Conservation (phyloP, 2,888 invertebrate genomes). For the Lasioglossum marginatum region DNA sequence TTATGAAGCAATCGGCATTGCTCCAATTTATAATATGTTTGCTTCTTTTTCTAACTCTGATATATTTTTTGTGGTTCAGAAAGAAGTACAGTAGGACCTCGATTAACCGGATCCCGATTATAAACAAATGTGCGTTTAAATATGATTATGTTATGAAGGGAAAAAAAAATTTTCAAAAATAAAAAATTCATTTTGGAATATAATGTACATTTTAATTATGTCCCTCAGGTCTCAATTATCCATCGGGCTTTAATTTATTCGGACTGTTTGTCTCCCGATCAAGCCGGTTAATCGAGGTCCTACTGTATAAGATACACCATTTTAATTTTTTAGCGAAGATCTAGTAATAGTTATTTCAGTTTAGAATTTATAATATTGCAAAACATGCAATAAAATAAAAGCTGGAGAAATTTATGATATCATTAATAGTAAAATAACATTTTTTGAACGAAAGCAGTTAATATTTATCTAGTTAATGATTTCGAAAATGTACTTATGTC, state of each 20-base stretch:
- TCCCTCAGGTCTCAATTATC: too few species aligned
- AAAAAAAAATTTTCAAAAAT: too few species aligned
- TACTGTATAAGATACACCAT: background rate
- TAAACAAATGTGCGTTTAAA: too few species aligned
- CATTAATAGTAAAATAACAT: background rate
- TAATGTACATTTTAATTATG: too few species aligned
- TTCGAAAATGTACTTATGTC: background rate
- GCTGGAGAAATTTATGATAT: background rate
- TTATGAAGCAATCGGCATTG: background rate
- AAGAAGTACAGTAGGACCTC: too few species aligned
- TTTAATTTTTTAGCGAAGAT: background rate
- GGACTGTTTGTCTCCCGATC: too few species aligned
- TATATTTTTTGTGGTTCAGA: background rate
- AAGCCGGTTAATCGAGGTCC: too few species aligned
- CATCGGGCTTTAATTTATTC: too few species aligned
- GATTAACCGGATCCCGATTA: too few species aligned
- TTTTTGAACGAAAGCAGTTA: background rate
- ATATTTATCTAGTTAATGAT: background rate
- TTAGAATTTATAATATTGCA: background rate
- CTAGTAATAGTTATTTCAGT: background rate
- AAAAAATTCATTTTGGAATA: too few species aligned
- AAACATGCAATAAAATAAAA: background rate
- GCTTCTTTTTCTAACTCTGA: background rate
- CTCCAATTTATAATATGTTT: background rate
- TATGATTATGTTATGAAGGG: too few species aligned